Base-by-base conservation (phyloP, 1,140 invertebrate genomes). In the Drosophila navojoa region DNA sequence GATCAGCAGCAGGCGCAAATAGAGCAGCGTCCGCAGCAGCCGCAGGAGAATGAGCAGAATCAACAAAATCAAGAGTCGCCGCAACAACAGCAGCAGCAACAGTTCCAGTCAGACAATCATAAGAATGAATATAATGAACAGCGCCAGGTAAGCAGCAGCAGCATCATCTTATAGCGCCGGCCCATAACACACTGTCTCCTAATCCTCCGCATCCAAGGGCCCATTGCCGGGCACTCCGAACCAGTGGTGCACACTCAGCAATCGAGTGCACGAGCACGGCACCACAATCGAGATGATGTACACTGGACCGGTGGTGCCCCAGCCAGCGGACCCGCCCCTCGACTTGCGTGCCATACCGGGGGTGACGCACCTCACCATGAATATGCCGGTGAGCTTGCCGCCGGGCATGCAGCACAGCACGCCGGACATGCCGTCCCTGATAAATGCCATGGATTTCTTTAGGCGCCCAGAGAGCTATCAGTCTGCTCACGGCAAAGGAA, bases 221-320 rank as follows among this genome's bases (percentile, higher is more conserved):
- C 52, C 25, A 10, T 6, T 45, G 63, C 63, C 44, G 10, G 63
- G 53, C 11, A 2, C 19, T 0, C 1, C 40, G 2, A 58, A 52
- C 15, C 52, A 76, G 5, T 75, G 74, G 74, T 52, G 47, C 5
- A 15, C 60, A 7, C n/a, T 75, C 16, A 55, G 53, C 45, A 75
- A 68, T 16, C 13, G 11, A 0, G 44, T 63, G 5, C 63, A 74
- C 9, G 2, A 16, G 4, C 1, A 25, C 1, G 74, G 71, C 32
- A 58, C 74, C 45, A 49, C 44, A 4, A 19, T 64, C 5, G 60
- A 76, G 11, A 59, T 71, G 53, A 45, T 77, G 40, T 76, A 76
- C 67, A 71, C 73, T 0, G 66, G 13, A 0, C 2, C n/a, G 38
- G 22, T 15, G 15, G 22, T 64, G 4, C 66, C 59, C 5, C 42